Evolutionary conservation across 2,888 invertebrate genomes (phyloP).

Genomic region (Mythimna albipuncta): DNA sequence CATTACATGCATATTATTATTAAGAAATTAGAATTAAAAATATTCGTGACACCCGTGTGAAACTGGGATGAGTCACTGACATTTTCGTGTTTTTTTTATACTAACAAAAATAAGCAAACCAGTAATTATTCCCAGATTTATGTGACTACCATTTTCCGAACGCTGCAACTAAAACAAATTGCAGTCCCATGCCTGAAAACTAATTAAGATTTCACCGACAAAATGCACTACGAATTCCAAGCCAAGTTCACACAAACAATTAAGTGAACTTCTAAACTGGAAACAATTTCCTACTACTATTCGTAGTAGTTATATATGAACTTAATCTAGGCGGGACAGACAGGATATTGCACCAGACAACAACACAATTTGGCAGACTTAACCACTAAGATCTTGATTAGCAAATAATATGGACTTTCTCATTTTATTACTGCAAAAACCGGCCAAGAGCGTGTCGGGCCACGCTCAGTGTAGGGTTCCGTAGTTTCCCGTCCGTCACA

Average conservation of each 20-base stretch:
- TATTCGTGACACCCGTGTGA: too few relatives aligned
- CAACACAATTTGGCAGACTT: slow-evolving; percentile 57
- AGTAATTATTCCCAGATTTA: slow-evolving; percentile 15
- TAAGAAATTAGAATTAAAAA: too few relatives aligned
- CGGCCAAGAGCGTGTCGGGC: too few relatives aligned
- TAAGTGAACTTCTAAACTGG: slow-evolving; percentile 60
- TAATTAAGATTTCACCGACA: slow-evolving; percentile 60
- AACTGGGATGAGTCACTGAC: too few relatives aligned
- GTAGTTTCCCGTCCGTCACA: too few relatives aligned
- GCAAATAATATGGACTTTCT: slow-evolving; percentile 44
- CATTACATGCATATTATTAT: too few relatives aligned
- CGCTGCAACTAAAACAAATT: slow-evolving; percentile 40
- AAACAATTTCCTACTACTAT: slow-evolving; percentile 58
- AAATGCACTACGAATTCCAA: slow-evolving; percentile 50
- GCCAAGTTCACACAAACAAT: slow-evolving; percentile 62
- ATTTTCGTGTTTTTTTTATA: too few relatives aligned
- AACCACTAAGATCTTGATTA: slow-evolving; percentile 47
- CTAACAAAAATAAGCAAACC: too few relatives aligned
- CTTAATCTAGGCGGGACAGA: slow-evolving; percentile 48
- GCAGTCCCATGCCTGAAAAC: slow-evolving; percentile 40
- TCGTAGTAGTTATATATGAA: slow-evolving; percentile 37
- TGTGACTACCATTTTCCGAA: slow-evolving; percentile 14
- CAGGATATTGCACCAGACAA: slow-evolving; percentile 62
- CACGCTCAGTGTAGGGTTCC: too few relatives aligned
- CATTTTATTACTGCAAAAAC: slow-evolving; percentile 54